Base-by-base conservation (phyloP, 1,140 invertebrate genomes). In the Sycobia sp. region DNA sequence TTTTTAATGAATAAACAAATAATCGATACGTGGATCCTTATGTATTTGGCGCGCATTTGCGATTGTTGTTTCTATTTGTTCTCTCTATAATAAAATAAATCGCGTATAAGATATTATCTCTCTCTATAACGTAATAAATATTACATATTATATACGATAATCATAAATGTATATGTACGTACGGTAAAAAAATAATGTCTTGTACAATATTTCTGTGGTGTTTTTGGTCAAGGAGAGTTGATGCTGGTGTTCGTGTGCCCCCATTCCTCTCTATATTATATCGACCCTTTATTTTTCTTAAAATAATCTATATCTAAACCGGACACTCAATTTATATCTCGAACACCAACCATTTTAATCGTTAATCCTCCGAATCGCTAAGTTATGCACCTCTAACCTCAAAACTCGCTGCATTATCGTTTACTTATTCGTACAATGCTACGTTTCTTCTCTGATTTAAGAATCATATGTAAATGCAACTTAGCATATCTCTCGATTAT, bases 1-100 rank as follows among this genome's bases (percentile, higher is more conserved):
- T 69, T 69, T 67, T 67, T 71, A 69, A 69, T 70, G 54, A 59
- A 67, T 66, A 62, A 67, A 67, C 46, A 46, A 59, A 64, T 64
- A 59, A 54, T 64, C 56, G 44, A 39, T 54, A 65, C 46, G 62
- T 63, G 54, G 38, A 65, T 63, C 39, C 43, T 65, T 55, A 53
- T 66, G 59, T 63, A 64, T 70, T 63, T 62, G 57, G 56, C 63
- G 54, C 46, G 49, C 59, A 59, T 58, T 70, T 67, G 66, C 64
- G 62, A 63, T 53, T 65, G 56, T 67, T 68, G 43, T 68, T 66
- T 67, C 47, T 65, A 67, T 69, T 67, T 64, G 25, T 65, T 71
- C 65, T 69, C 65, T 69, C 59, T 71, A 62, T 63, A 56, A 41
- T 34, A 32, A 43, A 50, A 51, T 50, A 22, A 62, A 54, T 67